Percentiles rank a stretch among this genome's conserved stretches.
phyloP scores from a whole-genome alignment of 53 echinoderm and acorn worm species.

The Holothuria scabra region DNA sequence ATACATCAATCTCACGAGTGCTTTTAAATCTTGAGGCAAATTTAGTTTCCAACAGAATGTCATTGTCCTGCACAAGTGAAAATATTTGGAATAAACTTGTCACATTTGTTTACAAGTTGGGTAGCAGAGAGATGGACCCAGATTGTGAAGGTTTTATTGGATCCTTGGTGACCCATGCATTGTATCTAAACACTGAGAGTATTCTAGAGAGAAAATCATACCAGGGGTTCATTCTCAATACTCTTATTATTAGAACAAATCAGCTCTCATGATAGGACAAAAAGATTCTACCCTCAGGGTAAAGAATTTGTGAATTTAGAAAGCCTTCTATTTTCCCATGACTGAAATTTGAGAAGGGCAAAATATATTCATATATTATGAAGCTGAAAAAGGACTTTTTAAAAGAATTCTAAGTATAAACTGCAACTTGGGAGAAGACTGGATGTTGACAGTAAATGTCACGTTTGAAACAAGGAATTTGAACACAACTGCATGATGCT shows the following conservation, averaged over 20 bases:
- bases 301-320: slow-evolving; percentile 6
- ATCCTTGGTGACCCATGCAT: neutral
- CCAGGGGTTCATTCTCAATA: too few relatives aligned
- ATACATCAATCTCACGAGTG: slow-evolving; percentile 10
- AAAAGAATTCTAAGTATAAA: too few relatives aligned
- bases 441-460: too few relatives aligned
- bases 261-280: too few relatives aligned
- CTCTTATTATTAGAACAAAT: too few relatives aligned
- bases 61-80: slow-evolving; percentile 18
- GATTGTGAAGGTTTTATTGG: neutral
- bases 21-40: slow-evolving; percentile 7
- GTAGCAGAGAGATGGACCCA: slow-evolving; percentile 2
- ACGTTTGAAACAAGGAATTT: too few relatives aligned
- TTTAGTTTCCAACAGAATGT: slow-evolving; percentile 21
- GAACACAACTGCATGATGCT: too few relatives aligned
- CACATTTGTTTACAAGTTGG: slow-evolving; percentile 32
- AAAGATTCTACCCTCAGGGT: slow-evolving; percentile 17
- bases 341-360: neutral
- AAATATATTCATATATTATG: too few relatives aligned
- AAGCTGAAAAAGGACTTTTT: too few relatives aligned
- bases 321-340: neutral
- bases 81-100: slow-evolving; percentile 35
- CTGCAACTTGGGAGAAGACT: too few relatives aligned
- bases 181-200: too few relatives aligned
- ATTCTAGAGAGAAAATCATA: too few relatives aligned